These are phyloP conservation scores for Apaloderma vittatum DNA, from an alignment of 2,113 vertebrate species.

Conservation along the genomic window DNA sequence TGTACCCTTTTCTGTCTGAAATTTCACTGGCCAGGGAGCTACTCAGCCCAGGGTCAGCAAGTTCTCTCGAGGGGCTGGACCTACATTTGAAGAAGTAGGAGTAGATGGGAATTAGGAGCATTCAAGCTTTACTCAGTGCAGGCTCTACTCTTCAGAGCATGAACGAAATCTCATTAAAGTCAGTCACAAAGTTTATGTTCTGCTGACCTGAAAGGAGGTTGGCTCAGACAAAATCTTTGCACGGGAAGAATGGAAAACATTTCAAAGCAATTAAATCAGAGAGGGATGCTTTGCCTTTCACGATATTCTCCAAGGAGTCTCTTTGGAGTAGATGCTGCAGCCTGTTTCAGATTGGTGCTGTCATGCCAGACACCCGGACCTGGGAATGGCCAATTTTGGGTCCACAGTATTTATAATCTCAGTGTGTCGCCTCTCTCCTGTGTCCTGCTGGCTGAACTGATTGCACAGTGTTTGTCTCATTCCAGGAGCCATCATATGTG, in stretches of 20 bases:
- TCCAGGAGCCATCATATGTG: not conserved
- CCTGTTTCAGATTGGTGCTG: not conserved
- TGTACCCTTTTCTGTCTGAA: not conserved
- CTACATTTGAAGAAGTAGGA: not conserved
- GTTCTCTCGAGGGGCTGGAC: not conserved
- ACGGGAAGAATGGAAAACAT: not conserved
- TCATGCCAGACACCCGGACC: not conserved
- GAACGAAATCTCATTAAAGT: slow-evolving; percentile 16
- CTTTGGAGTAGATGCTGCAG: not conserved
- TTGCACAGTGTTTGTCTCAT: not conserved
- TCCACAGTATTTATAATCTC: not conserved
- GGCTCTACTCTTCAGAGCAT: not conserved
- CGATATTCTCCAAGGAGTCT: not conserved
- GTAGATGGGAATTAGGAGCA: not conserved
- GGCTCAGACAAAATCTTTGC: not conserved
- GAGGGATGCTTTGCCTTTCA: not conserved
- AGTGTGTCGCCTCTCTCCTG: not conserved
- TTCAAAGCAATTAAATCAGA: not conserved
- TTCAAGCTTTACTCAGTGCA: not conserved
- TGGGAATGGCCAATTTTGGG: not conserved
- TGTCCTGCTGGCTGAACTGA: not conserved
- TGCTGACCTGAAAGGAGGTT: not conserved
- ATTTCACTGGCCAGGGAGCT: not conserved
- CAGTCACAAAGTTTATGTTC: not conserved
- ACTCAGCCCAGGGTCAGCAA: not conserved